Percentiles rank a stretch among this genome's conserved stretches.
Conservation (phyloP, 2,797 vertebrate species). For the Hylomyscus alleni region DNA sequence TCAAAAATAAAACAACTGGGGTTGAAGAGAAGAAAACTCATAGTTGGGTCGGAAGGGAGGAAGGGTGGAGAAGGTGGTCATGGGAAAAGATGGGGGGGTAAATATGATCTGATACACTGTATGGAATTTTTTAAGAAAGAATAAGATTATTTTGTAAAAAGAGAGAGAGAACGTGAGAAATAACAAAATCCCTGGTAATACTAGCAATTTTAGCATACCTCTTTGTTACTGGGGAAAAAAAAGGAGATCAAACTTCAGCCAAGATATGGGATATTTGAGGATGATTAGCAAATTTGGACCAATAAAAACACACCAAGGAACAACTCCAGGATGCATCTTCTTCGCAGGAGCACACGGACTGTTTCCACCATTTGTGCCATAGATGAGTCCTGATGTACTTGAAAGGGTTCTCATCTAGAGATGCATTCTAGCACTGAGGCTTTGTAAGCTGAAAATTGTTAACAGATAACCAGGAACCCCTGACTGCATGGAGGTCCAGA, state of each 20-base stretch:
- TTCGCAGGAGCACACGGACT: background rate
- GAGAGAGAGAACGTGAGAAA: background rate
- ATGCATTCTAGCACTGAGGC: background rate
- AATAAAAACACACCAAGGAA: background rate
- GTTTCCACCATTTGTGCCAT: background rate
- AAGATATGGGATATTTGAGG: background rate
- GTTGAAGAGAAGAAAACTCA: background rate
- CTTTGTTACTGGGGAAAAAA: background rate
- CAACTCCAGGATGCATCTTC: background rate
- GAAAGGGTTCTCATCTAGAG: background rate
- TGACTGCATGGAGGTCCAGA: background rate
- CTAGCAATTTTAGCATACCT: background rate
- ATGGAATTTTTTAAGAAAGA: background rate
- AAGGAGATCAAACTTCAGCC: background rate
- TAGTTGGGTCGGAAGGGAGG: background rate
- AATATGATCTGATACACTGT: background rate
- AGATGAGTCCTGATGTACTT: background rate
- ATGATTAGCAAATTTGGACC: background rate
- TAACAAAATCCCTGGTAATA: background rate
- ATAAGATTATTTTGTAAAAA: background rate
- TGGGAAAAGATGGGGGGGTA: background rate
- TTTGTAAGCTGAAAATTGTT: background rate
- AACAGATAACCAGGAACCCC: background rate
- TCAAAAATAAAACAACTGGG: background rate
- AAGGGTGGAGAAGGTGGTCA: background rate